Evolutionary conservation across 1,140 invertebrate species (phyloP), one percentile per base, ranked within the genome.

Genomic region (Ceratina calcarata): DNA sequence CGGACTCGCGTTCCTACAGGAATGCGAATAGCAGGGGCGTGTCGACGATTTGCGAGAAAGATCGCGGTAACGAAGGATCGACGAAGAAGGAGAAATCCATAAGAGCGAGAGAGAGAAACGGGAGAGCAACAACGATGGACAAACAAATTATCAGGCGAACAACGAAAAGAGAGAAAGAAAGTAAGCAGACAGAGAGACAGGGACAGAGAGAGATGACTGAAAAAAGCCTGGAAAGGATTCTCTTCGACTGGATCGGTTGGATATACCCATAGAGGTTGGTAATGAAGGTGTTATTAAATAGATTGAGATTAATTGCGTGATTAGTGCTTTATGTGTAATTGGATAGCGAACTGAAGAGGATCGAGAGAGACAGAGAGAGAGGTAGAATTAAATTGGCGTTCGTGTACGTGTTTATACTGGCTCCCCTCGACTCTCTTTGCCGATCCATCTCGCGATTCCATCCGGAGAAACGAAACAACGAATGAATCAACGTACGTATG

Each of bases 221-320:
- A 32, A 60, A 45, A 61, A 65, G 66, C 27, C 27, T 32, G 57
- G 65, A 87, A 84, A 88, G 53, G 69, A 37, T 71, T 24, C 86
- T 87, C 84, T 83, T 84, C 86, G 85, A 81, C 79, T 66, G 82
- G 71, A 80, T 85, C 70, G 77, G 78, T 45, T 45, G 37, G 37
- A 45, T 45, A 45, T 85, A 81, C 82, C 80, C 75, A 81, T 81
- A 78, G 86, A 80, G 86, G 83, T 71, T 87, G 82, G 84, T 91
- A 91, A 92, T 92, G 89, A 90, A 91, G 89, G 90, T 89, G 89
- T 92, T 92, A 91, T 92, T 92, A 91, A 91, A 91, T 89, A 89
- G 90, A 92, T 91, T 90, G 88, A 91, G 90, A 91, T 91, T 92
- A 92, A 91, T 91, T 90, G 88, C 86, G 79, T 89, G 89, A 92